Evolutionary conservation across 2,113 vertebrate genomes (phyloP).

Genomic region (Rhinolophus ferrumequinum): DNA sequence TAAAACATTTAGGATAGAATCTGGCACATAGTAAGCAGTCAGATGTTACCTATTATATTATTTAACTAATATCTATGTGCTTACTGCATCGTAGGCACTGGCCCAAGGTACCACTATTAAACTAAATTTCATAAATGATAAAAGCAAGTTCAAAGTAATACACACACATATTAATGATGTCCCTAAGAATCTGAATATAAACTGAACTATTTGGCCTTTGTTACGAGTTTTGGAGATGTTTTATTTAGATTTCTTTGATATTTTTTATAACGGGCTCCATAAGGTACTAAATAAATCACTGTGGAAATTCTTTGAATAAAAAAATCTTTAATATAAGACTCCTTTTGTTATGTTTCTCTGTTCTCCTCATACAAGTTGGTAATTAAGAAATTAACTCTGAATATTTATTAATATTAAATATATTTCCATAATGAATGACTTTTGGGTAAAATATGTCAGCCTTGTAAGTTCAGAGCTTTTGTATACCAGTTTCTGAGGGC

Average conservation of each 20-base stretch:
- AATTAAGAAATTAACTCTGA: slow-evolving; percentile 5
- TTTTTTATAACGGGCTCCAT: background rate
- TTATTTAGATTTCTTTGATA: background rate
- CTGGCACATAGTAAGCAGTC: background rate
- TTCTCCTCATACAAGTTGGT: background rate
- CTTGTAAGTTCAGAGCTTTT: slow-evolving; percentile 32
- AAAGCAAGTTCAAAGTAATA: slow-evolving; percentile 29
- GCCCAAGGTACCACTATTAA: background rate
- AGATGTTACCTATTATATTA: background rate
- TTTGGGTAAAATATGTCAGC: background rate
- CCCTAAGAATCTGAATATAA: background rate
- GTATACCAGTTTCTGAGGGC: background rate
- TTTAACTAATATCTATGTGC: background rate
- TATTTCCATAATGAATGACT: background rate
- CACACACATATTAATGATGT: background rate
- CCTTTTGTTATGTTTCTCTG: background rate
- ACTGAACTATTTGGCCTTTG: background rate
- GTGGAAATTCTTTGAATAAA: background rate
- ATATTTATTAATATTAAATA: background rate
- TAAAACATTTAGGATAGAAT: slow-evolving; percentile 30
- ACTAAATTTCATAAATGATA: background rate
- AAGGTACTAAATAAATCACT: background rate
- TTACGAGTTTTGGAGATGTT: background rate
- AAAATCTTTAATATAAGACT: background rate
- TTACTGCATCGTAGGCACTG: background rate